Conservation (phyloP, 2,797 vertebrate genomes). For the Monodelphis domestica region DNA sequence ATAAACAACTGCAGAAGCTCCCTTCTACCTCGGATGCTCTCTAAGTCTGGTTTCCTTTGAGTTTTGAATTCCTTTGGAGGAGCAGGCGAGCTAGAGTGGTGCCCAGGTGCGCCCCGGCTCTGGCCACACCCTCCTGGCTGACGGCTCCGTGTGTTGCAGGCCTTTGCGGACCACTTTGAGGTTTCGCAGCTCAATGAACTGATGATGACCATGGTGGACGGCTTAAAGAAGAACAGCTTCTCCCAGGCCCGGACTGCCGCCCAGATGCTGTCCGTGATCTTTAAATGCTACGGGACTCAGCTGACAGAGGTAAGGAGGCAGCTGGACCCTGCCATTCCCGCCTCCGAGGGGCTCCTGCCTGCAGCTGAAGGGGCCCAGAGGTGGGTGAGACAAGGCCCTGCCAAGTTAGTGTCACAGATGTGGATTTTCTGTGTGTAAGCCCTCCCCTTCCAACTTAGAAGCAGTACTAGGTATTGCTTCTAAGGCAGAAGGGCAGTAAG, state of each 20-base stretch:
- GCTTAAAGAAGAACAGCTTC: neutral
- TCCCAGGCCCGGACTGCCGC: neutral
- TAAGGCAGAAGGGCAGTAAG: too few species aligned
- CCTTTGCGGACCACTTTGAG: neutral
- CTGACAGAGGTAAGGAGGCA: neutral
- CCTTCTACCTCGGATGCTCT: neutral
- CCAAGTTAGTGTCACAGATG: neutral
- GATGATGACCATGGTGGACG: neutral
- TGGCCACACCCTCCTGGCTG: neutral
- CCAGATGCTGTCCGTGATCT: conserved; percentile 14
- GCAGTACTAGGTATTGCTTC: too few species aligned
- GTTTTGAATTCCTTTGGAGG: neutral
- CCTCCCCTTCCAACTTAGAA: too few species aligned
- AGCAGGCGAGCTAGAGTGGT: neutral
- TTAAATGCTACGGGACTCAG: neutral
- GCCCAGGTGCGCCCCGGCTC: neutral
- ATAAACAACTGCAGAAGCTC: neutral
- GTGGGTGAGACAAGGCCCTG: neutral
- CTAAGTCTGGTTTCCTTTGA: neutral
- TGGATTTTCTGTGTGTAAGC: too few species aligned
- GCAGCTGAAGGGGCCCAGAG: neutral
- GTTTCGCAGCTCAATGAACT: neutral
- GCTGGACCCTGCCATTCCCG: neutral
- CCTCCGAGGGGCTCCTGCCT: too few species aligned
- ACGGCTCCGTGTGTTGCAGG: neutral